Evolutionary conservation across 2,797 vertebrate genomes (phyloP).

Genomic region (Eleutherodactylus coqui): DNA sequence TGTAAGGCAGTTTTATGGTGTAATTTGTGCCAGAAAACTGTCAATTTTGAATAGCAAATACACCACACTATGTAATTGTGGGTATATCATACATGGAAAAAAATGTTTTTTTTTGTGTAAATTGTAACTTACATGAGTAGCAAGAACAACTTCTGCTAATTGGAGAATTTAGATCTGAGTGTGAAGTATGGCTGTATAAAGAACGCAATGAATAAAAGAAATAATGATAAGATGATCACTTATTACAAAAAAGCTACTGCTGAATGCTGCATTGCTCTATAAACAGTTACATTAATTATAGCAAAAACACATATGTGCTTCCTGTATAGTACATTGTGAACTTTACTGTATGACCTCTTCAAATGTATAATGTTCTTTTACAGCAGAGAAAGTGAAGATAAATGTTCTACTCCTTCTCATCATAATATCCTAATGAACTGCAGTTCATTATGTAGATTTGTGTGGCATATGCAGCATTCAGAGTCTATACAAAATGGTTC

Average conservation of each 20-base stretch:
- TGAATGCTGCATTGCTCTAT: no score
- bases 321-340: not conserved
- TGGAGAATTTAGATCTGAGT: not conserved
- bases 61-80: no score
- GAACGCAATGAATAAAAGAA: no score
- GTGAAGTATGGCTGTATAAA: no score
- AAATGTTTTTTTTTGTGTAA: no score
- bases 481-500: not conserved
- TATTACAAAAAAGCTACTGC: no score
- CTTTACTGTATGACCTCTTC: not conserved
- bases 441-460: not conserved
- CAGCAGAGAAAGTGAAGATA: not conserved
- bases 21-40: no score
- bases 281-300: no score
- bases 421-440: not conserved
- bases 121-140: not conserved
- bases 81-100: no score
- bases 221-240: no score
- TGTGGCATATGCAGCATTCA: not conserved
- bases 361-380: not conserved
- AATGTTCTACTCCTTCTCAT: not conserved
- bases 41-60: no score
- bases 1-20: no score
- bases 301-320: not conserved
- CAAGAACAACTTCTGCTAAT: not conserved